These are phyloP conservation scores for Homalodisca vitripennis DNA, from an alignment of 1,140 invertebrate species.

Conservation along the genomic window DNA sequence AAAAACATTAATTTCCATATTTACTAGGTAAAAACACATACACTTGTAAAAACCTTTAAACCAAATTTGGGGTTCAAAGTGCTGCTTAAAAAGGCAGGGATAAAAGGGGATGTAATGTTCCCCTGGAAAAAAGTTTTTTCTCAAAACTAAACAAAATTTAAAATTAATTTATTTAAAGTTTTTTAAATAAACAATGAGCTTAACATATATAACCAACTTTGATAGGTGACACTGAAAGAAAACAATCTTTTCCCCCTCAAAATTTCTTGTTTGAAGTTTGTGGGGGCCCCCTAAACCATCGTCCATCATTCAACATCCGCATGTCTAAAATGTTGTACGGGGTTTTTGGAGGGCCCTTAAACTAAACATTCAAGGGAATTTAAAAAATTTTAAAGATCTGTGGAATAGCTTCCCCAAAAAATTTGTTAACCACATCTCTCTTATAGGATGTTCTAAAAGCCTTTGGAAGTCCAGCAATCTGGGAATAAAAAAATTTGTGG, in stretches of 20 bases:
- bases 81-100: constrained; percentile 77
- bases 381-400: not conserved
- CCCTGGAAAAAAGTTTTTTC: constrained; percentile 72
- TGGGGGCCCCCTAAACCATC: constrained; percentile 62
- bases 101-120: constrained; percentile 63
- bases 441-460: no score
- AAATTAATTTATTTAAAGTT: no score
- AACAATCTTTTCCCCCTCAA: constrained; percentile 60
- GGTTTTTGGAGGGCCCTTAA: constrained; percentile 84
- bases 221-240: no score
- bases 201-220: no score
- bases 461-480: no score
- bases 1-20: no score
- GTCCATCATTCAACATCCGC: constrained; percentile 88
- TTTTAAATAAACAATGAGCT: no score
- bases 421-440: not conserved
- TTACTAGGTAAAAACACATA: no score
- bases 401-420: not conserved
- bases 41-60: constrained; percentile 54
- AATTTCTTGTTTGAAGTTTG: constrained; percentile 71
- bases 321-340: constrained; percentile 95
- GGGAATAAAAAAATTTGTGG: no score
- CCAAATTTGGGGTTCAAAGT: constrained; percentile 91
- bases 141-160: constrained; percentile 33
- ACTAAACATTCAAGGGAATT: constrained; percentile 52